Base-by-base conservation (phyloP, 2,113 vertebrate genomes). In the Mixornis gularis region DNA sequence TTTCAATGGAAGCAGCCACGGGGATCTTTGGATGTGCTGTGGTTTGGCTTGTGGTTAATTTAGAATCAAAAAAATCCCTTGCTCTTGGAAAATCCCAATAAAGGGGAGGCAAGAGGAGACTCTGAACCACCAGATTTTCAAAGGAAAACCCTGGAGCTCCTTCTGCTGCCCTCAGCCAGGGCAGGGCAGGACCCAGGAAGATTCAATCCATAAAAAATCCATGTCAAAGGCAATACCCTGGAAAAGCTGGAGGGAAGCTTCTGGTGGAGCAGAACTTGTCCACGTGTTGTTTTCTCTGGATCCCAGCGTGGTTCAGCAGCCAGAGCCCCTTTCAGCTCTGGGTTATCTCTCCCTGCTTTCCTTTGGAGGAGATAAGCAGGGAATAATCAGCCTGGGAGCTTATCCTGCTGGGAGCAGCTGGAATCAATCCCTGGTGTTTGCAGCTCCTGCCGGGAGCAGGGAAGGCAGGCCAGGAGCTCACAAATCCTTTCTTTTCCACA, bases 361-460 rank as follows among this genome's bases (percentile, higher is more conserved):
- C 69, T 88, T 34, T 0, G 3, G 43, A 83, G 79, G 26, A 36
- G 92, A 95, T 96, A 95, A 96, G 78, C 62, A 36, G 36, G 83
- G 62, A 58, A 34, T 93, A 80, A 89, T 93, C 89, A 80, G 86
- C 91, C 86, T 92, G 91, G 80, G 91, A 95, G 92, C 49, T 89
- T 20, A 56, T 53, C 62, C 82, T 84, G 52, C 74, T 38, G 70
- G 48, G 85, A 89, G 12, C 36, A 63, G 87, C 84, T 93, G 93
- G 72, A 93, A 92, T 93, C 93, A 55, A 29, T 81, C 73, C 56
- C 25, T 22, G 36, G n/a, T 87, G 73, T 94, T 94, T 89, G 71
- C 56, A 68, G 60, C 60, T 94, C 66, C 41, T 58, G 68, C 70
- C 0, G 0, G 19, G 8, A 84, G 52, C 7, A 3, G 65, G 36